phyloP scores from a whole-genome alignment of 2,888 invertebrate genomes.

The Eupithecia inturbata region DNA sequence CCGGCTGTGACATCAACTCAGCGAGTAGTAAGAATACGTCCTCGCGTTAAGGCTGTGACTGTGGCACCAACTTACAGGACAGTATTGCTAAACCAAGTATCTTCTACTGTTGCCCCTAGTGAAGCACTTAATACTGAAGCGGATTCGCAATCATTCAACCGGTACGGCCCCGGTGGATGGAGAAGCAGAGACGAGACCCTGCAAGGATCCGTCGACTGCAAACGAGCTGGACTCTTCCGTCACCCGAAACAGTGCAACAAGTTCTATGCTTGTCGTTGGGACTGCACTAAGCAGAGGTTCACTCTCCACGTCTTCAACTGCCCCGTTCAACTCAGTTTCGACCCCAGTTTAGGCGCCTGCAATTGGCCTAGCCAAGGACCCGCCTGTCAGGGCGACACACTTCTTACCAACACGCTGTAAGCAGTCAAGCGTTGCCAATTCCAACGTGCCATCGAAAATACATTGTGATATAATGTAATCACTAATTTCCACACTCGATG shows the following conservation, averaged over 20 bases:
- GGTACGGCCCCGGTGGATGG: slow-evolving; percentile 86
- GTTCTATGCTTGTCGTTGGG: slow-evolving; percentile 93
- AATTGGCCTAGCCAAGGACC: slow-evolving; percentile 93
- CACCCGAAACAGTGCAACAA: slow-evolving; percentile 92
- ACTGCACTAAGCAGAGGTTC: slow-evolving; percentile 89
- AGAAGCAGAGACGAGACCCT: slow-evolving; percentile 84
- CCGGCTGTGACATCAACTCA: slow-evolving; percentile 66
- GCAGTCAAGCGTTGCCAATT: slow-evolving; percentile 48
- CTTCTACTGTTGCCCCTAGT: slow-evolving; percentile 54
- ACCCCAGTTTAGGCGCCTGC: slow-evolving; percentile 89
- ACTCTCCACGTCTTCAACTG: slow-evolving; percentile 91
- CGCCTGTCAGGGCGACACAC: slow-evolving; percentile 88
- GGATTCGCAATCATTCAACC: slow-evolving; percentile 81
- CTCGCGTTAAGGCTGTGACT: slow-evolving; percentile 71
- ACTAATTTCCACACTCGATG: slow-evolving; percentile 60
- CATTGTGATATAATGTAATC: slow-evolving; percentile 75
- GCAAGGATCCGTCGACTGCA: slow-evolving; percentile 85
- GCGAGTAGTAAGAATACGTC: slow-evolving; percentile 63
- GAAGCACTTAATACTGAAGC: slow-evolving; percentile 56
- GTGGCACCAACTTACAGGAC: slow-evolving; percentile 75
- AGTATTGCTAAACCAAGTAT: slow-evolving; percentile 67
- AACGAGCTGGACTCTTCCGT: slow-evolving; percentile 85
- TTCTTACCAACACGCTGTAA: slow-evolving; percentile 81
- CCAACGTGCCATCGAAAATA: slow-evolving; percentile 79
- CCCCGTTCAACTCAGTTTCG: slow-evolving; percentile 91